Conservation (phyloP, 2,797 vertebrate genomes). For the Mus caroli region DNA sequence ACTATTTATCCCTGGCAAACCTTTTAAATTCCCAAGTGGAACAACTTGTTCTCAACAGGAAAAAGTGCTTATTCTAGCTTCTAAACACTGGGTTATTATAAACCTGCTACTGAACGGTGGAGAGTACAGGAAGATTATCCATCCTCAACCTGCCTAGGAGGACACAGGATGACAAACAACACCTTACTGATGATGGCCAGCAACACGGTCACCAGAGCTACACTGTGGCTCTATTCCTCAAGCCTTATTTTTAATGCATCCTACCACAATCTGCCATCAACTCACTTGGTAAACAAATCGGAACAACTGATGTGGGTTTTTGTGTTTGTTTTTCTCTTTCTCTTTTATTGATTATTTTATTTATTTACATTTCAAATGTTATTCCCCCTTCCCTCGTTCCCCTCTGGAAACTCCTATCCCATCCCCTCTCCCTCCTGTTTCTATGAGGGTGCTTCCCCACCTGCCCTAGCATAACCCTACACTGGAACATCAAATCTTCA, state of each 20-base stretch:
- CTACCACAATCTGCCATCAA: neutral
- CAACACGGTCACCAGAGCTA: neutral
- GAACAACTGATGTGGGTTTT: neutral
- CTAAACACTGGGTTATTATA: neutral
- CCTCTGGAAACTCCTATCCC: neutral
- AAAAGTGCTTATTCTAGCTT: neutral
- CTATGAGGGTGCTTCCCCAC: neutral
- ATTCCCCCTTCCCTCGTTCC: neutral
- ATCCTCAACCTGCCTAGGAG: neutral
- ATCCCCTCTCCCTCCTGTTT: neutral
- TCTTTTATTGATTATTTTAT: neutral
- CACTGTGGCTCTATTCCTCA: neutral
- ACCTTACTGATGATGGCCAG: neutral
- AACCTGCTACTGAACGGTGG: neutral
- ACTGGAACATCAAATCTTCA: neutral
- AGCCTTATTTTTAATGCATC: neutral
- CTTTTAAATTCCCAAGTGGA: conserved; percentile 28
- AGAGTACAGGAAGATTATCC: neutral
- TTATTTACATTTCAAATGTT: neutral
- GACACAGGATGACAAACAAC: neutral
- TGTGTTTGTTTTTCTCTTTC: neutral
- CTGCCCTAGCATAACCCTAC: neutral
- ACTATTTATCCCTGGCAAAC: neutral
- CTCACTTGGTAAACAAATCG: neutral
- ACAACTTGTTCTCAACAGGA: conserved; percentile 16